These are phyloP conservation scores for Meda fulgida DNA, from an alignment of 2,797 vertebrate species.

Conservation along the genomic window DNA sequence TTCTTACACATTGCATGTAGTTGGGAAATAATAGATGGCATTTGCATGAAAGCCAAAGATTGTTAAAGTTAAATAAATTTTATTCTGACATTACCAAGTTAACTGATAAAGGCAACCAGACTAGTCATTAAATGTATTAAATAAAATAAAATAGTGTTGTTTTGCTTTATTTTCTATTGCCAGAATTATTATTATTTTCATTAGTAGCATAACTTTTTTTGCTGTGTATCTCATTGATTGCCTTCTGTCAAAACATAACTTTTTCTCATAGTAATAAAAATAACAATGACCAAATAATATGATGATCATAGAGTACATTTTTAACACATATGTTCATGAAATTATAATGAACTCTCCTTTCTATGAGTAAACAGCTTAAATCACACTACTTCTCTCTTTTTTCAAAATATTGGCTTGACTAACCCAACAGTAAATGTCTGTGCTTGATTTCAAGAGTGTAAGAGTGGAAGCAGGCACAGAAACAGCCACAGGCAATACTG, in stretches of 20 bases:
- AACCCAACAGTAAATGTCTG: neutral
- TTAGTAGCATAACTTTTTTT: too few species aligned
- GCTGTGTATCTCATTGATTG: neutral
- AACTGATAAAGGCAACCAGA: neutral
- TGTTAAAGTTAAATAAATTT: neutral
- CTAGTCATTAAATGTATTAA: neutral
- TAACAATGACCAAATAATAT: neutral
- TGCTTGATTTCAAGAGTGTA: slow-evolving; percentile 23
- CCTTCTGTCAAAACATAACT: neutral
- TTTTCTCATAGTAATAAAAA: neutral
- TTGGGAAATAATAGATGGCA: neutral
- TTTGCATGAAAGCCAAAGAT: neutral
- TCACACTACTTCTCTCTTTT: neutral
- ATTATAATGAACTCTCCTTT: neutral
- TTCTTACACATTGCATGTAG: neutral
- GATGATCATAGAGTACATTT: neutral
- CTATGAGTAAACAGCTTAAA: neutral
- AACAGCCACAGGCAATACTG: slow-evolving; percentile 42
- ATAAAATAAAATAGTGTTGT: too few species aligned
- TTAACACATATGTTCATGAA: neutral
- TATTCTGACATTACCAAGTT: neutral
- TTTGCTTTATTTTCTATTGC: neutral
- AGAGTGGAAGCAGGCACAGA: slow-evolving; percentile 30
- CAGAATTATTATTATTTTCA: too few species aligned
- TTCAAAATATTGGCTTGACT: neutral